A percentile compares a stretch with the other conserved stretches of the same genome.
Conservation (phyloP, 2,888 invertebrate species). For the Coenonympha arcania region DNA sequence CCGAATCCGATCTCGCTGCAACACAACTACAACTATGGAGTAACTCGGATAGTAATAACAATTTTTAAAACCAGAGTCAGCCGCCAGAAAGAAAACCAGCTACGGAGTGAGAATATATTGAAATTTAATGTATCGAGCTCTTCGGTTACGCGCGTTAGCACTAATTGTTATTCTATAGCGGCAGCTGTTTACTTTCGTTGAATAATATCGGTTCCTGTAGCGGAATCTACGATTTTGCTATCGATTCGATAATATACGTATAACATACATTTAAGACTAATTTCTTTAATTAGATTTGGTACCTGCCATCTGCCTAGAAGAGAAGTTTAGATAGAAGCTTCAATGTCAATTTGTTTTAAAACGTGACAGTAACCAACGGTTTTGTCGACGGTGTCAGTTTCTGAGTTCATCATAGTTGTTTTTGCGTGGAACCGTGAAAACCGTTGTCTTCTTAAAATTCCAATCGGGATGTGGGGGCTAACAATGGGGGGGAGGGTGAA, state of each 20-base stretch:
- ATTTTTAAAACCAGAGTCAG: slow-evolving; percentile 68
- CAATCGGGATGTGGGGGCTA: no score
- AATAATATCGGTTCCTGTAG: slow-evolving; percentile 52
- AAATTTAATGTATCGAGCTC: slow-evolving; percentile 66
- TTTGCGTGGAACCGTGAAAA: no score
- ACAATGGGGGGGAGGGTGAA: no score
- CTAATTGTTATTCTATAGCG: slow-evolving; percentile 67
- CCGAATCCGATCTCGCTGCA: slow-evolving; percentile 59
- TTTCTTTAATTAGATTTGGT: neutral
- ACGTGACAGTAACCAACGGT: no score
- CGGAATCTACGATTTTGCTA: slow-evolving; percentile 38
- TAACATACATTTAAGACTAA: neutral
- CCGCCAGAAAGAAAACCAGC: slow-evolving; percentile 64
- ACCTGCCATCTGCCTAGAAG: no score
- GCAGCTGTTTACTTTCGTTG: slow-evolving; percentile 71
- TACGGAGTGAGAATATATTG: slow-evolving; percentile 62
- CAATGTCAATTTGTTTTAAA: no score
- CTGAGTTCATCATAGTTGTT: no score
- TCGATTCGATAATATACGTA: neutral
- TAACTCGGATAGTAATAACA: slow-evolving; percentile 53
- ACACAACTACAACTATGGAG: slow-evolving; percentile 27
- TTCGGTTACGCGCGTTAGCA: slow-evolving; percentile 51
- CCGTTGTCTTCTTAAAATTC: no score
- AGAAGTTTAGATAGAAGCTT: no score
- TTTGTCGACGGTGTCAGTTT: no score